These are phyloP conservation scores for Heterodera filipjevi DNA, from an alignment of 2,888 invertebrate genomes.

Conservation along the genomic window DNA sequence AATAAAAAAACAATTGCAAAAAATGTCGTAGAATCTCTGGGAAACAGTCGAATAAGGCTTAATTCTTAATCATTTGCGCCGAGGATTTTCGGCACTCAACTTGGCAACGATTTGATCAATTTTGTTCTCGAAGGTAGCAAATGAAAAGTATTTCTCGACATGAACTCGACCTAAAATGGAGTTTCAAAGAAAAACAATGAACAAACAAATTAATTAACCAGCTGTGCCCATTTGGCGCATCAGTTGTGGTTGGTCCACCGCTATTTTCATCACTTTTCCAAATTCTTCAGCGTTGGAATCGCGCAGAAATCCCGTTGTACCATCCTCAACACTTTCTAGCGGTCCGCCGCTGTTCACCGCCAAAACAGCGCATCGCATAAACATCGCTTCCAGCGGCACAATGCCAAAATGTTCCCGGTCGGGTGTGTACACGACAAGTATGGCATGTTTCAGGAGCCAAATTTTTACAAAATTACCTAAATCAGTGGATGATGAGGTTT, in stretches of 20 bases:
- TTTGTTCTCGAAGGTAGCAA: constrained; percentile 46
- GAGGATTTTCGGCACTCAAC: no score
- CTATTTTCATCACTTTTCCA: constrained; percentile 47
- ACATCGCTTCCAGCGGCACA: constrained; percentile 98
- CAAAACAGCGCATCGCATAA: constrained; percentile 86
- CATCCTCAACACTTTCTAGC: constrained; percentile 78
- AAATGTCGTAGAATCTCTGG: no score
- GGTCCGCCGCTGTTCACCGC: constrained; percentile 95
- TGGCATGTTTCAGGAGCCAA: constrained; percentile 77
- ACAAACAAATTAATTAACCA: constrained; percentile 52
- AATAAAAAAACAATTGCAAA: no score
- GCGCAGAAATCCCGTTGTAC: constrained; percentile 67
- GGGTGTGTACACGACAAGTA: constrained; percentile 89
- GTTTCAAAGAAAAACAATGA: not conserved
- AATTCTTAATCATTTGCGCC: no score
- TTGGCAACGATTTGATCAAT: constrained; percentile 20
- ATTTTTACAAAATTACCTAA: constrained; percentile 80
- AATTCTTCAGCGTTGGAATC: constrained; percentile 43
- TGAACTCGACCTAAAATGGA: constrained; percentile 47
- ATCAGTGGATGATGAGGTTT: no score
- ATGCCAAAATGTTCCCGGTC: constrained; percentile 98
- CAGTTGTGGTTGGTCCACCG: constrained; percentile 36
- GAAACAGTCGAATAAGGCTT: no score
- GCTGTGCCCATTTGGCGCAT: constrained; percentile 40
- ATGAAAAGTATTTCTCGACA: constrained; percentile 49